A percentile compares a stretch with the other conserved stretches of the same genome.
Evolutionary conservation across 2,113 vertebrate genomes (phyloP).

Genomic region (Dromas ardeola): DNA sequence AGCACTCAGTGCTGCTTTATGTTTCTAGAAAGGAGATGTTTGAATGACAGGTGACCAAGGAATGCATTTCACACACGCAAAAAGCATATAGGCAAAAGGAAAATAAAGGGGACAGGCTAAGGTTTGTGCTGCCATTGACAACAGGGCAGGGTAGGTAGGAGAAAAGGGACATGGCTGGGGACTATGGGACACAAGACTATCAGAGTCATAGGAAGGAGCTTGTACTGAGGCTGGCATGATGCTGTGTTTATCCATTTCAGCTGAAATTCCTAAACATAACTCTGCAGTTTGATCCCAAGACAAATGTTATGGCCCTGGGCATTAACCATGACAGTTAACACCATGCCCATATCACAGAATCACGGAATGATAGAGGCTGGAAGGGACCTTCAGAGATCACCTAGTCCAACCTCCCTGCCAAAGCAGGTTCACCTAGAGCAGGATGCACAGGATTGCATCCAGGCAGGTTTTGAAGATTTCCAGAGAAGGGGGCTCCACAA

Average conservation of each 20-base stretch:
- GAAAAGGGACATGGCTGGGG: not conserved
- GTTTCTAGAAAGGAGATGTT: not conserved
- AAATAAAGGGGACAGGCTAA: not conserved
- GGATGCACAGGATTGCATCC: too few relatives aligned
- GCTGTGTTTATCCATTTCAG: not conserved
- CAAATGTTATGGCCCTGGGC: not conserved
- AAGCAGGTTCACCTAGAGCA: too few relatives aligned
- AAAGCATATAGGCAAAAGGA: not conserved
- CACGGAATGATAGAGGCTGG: too few relatives aligned
- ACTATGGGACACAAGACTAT: not conserved
- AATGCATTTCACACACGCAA: not conserved
- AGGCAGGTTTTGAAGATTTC: too few relatives aligned
- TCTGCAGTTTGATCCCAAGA: not conserved
- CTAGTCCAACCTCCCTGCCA: too few relatives aligned
- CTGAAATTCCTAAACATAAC: not conserved
- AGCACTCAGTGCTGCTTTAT: not conserved
- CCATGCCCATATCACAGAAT: not conserved
- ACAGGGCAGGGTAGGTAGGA: not conserved
- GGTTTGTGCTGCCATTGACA: not conserved
- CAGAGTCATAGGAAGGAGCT: not conserved
- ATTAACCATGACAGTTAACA: not conserved
- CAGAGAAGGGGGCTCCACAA: too few relatives aligned
- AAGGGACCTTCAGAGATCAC: too few relatives aligned
- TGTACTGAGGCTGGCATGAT: not conserved
- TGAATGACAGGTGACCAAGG: accelerated